Evolutionary conservation across 2,888 invertebrate species (phyloP).

Genomic region (Andrena bucephala): DNA sequence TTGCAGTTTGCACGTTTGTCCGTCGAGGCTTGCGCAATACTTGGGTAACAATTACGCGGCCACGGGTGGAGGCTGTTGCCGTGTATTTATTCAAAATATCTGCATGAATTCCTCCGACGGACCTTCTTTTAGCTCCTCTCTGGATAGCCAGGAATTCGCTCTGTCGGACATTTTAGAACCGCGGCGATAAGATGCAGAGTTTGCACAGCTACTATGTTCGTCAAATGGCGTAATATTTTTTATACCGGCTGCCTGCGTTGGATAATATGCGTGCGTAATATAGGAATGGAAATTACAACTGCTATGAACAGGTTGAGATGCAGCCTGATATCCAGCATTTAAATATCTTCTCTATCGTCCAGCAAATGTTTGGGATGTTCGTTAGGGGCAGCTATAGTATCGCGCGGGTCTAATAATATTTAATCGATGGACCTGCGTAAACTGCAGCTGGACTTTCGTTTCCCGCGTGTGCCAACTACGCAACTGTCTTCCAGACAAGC

Average conservation of each 20-base stretch:
- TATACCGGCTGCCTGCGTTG: no score
- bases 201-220: no score
- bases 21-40: constrained; percentile 4
- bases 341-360: neutral
- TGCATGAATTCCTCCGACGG: no score
- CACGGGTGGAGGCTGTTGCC: neutral
- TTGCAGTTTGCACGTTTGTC: constrained; percentile 19
- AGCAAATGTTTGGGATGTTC: neutral
- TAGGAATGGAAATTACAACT: no score
- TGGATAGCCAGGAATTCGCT: no score
- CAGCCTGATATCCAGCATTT: neutral
- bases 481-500: constrained; percentile 14
- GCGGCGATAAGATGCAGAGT: no score
- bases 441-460: constrained; percentile 19
- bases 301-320: no score
- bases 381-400: neutral
- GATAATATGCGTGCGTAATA: no score
- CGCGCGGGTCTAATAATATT: constrained; percentile 32
- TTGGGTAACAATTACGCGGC: neutral
- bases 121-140: no score
- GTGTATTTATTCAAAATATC: no score
- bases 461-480: constrained; percentile 4
- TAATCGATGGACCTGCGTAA: constrained; percentile 30
- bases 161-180: no score
- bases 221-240: no score